phyloP scores from a whole-genome alignment of 2,888 invertebrate species.

The Cyaniris semiargus region DNA sequence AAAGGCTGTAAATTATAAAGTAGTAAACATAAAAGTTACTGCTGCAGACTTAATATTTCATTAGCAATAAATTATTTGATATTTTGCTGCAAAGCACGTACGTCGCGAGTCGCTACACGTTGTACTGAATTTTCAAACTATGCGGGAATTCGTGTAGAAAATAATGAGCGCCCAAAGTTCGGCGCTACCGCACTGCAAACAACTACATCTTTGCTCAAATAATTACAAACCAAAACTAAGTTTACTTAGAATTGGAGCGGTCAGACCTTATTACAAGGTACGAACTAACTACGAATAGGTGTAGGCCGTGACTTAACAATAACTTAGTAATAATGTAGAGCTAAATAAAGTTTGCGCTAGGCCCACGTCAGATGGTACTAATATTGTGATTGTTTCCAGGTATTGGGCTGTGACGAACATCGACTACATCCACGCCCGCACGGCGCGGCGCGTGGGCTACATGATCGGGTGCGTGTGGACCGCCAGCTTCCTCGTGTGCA shows the following conservation, averaged over 20 bases:
- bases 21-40: background rate
- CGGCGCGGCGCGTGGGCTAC: constrained; percentile 86
- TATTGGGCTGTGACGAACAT: constrained; percentile 96
- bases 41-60: constrained; percentile 18
- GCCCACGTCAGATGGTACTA: background rate
- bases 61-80: background rate
- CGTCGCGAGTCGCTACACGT: background rate
- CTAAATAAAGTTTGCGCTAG: background rate
- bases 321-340: background rate
- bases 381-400: constrained; percentile 60
- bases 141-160: constrained; percentile 15
- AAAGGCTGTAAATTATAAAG: background rate
- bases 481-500: constrained; percentile 90
- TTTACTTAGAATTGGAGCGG: background rate
- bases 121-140: constrained; percentile 16
- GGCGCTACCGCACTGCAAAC: background rate
- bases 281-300: background rate
- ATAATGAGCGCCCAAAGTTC: constrained; percentile 22
- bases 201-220: background rate
- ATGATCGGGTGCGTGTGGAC: constrained; percentile 93
- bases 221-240: background rate
- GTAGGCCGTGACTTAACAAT: background rate
- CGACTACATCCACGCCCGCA: constrained; percentile 92
- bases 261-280: background rate
- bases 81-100: constrained; percentile 24